A percentile compares a stretch with the other conserved stretches of the same genome.
Conservation (phyloP, 1,140 invertebrate species). For the Propsilocerus akamusi region DNA sequence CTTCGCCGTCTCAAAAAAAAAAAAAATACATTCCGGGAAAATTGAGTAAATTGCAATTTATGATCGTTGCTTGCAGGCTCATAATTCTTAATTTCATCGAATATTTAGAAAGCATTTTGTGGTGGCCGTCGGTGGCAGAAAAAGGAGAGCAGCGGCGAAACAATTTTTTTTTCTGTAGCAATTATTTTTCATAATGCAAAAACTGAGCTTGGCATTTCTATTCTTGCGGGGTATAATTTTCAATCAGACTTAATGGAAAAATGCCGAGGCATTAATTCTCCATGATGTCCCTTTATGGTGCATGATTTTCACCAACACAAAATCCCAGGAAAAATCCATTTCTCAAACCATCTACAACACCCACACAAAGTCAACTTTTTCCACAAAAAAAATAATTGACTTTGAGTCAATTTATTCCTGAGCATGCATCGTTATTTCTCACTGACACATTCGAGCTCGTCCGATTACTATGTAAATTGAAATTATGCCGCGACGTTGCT, state of each 20-base stretch:
- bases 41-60: constrained; percentile 2
- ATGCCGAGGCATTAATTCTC: not conserved
- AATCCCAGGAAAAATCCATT: no score
- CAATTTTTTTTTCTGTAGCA: not conserved
- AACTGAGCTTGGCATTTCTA: not conserved
- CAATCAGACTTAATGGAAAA: constrained; percentile 2
- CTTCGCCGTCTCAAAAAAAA: no score
- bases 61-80: not conserved
- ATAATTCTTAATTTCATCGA: not conserved
- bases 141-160: not conserved
- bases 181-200: constrained; percentile 4
- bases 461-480: no score
- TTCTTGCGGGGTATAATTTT: constrained; percentile 1
- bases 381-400: not conserved
- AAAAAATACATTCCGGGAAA: no score
- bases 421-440: not conserved
- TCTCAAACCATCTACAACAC: no score
- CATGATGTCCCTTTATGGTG: not conserved
- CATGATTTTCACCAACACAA: no score
- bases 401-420: constrained; percentile 1
- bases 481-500: no score
- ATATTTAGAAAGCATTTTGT: not conserved
- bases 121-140: not conserved
- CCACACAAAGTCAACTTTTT: no score
- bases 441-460: no score